Base-by-base conservation (phyloP, 2,113 vertebrate genomes). In the Varanus komodoensis region DNA sequence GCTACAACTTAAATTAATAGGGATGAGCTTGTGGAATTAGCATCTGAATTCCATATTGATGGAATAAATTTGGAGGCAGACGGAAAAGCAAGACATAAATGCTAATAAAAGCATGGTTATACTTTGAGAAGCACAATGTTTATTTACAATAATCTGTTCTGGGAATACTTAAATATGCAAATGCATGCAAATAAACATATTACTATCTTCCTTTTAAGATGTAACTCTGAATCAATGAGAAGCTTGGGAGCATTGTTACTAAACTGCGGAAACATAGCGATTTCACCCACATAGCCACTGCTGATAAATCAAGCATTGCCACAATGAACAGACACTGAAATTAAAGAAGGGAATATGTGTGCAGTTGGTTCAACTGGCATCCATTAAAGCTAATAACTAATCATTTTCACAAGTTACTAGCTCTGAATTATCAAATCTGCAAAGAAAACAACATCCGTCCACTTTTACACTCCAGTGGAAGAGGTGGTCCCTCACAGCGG, bases 391-490 rank as follows among this genome's bases (percentile, higher is more conserved):
- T 97, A 97, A 97, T 96, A 97, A 97, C 94, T 95, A 97, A 96
- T 95, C 97, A 95, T 95, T 93, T 95, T 97, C 88, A 38, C 17
- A 89, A 97, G 96, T 97, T 98, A 91, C 94, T 92, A 97, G 96
- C 95, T 96, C 95, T 93, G 96, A 98, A 97, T 97, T 94, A 97
- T 97, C 96, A 96, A 96, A 97, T 97, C 96, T 97, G 97, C 95
- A 97, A 97, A 97, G 97, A 98, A 98, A 98, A 98, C 97, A 98
- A 98, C 98, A 98, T 98, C 97, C 97, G 95, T 97, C 98, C 98
- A 98, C 98, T 98, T 98, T 98, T 98, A 98, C 98, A 98, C 98
- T 98, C 97, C 98, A 98, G 96, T 98, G 98, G 97, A 97, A 97
- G 97, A 98, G 97, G 98, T 97, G 98, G 98, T 98, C 98, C 98